Base-by-base conservation (phyloP, 2,888 invertebrate species). In the Ephialtes manifestator region DNA sequence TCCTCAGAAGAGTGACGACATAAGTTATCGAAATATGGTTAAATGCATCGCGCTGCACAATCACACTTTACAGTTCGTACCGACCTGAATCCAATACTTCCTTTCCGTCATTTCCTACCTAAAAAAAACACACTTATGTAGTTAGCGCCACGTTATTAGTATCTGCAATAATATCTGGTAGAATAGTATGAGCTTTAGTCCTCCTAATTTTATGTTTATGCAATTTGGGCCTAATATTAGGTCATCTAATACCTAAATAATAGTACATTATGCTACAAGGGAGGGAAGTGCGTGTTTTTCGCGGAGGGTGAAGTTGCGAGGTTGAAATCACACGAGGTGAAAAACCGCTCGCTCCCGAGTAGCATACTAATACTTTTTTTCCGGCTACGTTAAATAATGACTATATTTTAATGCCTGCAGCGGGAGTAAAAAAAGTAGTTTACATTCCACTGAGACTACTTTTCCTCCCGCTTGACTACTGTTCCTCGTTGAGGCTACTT, bases 1-100 rank as follows among this genome's bases (percentile, higher is more conserved):
- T 81, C 85, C 88, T 0, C 31, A 18, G 11, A 88, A 81, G 63
- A 8, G 31, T 0, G 63, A 86, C 0, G 88, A 89, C 75, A 70
- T 24, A 24, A 60, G 77, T 63, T 88, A 88, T 31, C 58, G 58
- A 53, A 63, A 84, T n/a, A 81, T 85, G 48, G 85, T 74, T n/a
- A 63, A 87, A 1, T 90, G 90, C 48, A 80, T 89, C 1, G 55
- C 79, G 4, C 58, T 88, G 43, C 90, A 91, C 46, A 81, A 87
- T 55, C 89, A 81, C 68, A 83, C 80, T 65, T 67, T 86, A 60
- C 11, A 83, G 86, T 86, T 10, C 24, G 82, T 76, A 70, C 35
- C 4, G 11, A 46, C 31, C 28, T 15, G 11, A 35, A 31, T 58
- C 28, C 28, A 15, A 28, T 15, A 28, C 28, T 13, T 28, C 28